A percentile compares a stretch with the other conserved stretches of the same genome.
These are phyloP conservation scores for Loxodonta africana DNA, from an alignment of 2,113 vertebrate species.

Conservation along the genomic window DNA sequence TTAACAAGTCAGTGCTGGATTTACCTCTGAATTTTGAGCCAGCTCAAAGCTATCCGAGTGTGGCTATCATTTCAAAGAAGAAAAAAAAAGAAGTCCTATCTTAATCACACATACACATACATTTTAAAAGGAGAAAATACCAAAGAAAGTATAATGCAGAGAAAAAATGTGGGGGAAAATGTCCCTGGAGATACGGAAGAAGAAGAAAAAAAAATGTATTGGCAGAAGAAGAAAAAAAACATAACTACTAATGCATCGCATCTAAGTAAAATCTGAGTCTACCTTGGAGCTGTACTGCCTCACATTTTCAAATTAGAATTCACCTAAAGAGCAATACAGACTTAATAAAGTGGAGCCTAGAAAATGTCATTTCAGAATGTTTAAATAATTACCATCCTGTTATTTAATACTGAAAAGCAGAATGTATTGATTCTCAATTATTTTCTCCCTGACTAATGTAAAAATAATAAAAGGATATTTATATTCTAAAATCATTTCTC, in stretches of 20 bases:
- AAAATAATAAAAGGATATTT: neutral
- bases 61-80: conserved; percentile 35
- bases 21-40: conserved; percentile 34
- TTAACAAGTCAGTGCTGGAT: neutral
- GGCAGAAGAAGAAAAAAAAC: neutral
- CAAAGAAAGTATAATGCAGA: neutral
- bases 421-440: conserved; percentile 32
- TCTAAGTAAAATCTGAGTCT: neutral
- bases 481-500: neutral
- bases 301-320: conserved; percentile 41
- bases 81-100: neutral
- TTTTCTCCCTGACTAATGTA: conserved; percentile 46
- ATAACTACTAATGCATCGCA: neutral
- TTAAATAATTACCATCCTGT: neutral
- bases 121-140: conserved; percentile 38
- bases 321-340: neutral
- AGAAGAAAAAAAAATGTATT: neutral
- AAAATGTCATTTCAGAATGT: conserved; percentile 25
- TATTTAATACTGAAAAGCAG: neutral
- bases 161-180: neutral
- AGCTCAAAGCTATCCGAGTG: neutral
- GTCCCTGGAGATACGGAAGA: neutral
- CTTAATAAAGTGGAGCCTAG: neutral
- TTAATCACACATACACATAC: neutral
- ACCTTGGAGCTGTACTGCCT: neutral